A percentile compares a stretch with the other conserved stretches of the same genome.
Conservation (phyloP, 2,113 vertebrate species). For the Deroptyus accipitrinus region DNA sequence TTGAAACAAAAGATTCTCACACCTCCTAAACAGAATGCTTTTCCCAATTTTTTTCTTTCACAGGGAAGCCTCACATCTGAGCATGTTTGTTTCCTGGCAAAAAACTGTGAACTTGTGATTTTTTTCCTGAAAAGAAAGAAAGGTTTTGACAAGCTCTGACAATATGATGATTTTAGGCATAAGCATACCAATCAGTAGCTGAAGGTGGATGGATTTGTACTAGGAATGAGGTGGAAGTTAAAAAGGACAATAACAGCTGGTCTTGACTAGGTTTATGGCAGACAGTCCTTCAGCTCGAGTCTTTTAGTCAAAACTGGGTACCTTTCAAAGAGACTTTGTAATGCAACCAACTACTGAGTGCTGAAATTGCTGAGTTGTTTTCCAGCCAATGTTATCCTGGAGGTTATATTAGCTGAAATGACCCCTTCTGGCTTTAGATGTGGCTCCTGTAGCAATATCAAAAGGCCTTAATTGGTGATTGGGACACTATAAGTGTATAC, state of each 20-base stretch:
- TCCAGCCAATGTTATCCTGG: neutral
- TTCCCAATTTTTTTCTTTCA: neutral
- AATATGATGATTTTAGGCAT: slow-evolving; percentile 50
- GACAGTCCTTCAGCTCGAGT: neutral
- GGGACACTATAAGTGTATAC: accelerated
- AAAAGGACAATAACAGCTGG: neutral
- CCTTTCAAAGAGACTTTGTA: neutral
- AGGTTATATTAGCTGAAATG: slow-evolving; percentile 20
- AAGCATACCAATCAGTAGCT: slow-evolving; percentile 15
- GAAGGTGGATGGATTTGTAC: neutral
- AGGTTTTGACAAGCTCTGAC: slow-evolving; percentile 51
- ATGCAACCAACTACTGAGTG: neutral
- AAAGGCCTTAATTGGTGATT: neutral
- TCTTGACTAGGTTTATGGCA: slow-evolving; percentile 8
- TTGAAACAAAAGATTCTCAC: neutral
- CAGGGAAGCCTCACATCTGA: neutral
- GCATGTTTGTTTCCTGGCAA: neutral
- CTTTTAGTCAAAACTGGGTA: neutral
- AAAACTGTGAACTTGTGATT: neutral
- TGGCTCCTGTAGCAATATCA: slow-evolving; percentile 20
- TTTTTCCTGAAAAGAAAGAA: slow-evolving; percentile 12
- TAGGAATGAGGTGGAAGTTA: neutral
- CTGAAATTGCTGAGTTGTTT: slow-evolving; percentile 26
- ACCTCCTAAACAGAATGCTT: neutral
- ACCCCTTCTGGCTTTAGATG: neutral